Evolutionary conservation across 1,140 invertebrate species (phyloP).

Genomic region (Leptoteleia sp.): DNA sequence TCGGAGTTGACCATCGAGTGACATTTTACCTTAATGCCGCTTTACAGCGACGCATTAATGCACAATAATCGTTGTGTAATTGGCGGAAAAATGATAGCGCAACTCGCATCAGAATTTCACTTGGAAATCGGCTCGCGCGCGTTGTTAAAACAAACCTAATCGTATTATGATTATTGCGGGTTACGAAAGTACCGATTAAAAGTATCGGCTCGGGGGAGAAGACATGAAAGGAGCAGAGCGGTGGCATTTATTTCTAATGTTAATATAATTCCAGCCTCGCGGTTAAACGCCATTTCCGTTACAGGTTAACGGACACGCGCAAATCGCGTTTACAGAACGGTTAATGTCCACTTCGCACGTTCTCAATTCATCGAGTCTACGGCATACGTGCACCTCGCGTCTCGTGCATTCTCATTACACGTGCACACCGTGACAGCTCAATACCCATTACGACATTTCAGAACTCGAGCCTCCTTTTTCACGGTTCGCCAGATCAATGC

Average conservation of each 20-base stretch:
- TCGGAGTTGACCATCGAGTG: too few species aligned
- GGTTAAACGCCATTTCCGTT: constrained; percentile 63
- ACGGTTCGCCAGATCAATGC: too few species aligned
- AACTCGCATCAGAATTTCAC: neutral
- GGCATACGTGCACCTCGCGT: too few species aligned
- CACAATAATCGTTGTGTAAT: constrained; percentile 1
- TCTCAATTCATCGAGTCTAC: too few species aligned
- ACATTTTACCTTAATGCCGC: too few species aligned
- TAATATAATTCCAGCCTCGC: constrained; percentile 54
- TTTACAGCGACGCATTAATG: too few species aligned
- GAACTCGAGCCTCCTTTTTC: too few species aligned
- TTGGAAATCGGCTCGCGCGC: neutral
- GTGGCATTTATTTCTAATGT: constrained; percentile 51
- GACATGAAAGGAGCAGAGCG: constrained; percentile 33
- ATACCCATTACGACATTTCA: too few species aligned
- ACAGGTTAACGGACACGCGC: constrained; percentile 63
- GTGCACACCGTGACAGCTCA: too few species aligned
- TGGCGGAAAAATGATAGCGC: constrained; percentile 2
- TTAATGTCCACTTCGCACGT: too few species aligned
- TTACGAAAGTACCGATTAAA: constrained; percentile 51
- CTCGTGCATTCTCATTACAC: too few species aligned
- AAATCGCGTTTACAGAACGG: too few species aligned
- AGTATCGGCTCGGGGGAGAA: constrained; percentile 14
- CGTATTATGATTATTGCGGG: constrained; percentile 28
- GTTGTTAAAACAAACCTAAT: constrained; percentile 25